Evolutionary conservation across 2,113 vertebrate species (phyloP), one percentile per base, ranked within the genome.

Genomic region (Arvicanthis niloticus): DNA sequence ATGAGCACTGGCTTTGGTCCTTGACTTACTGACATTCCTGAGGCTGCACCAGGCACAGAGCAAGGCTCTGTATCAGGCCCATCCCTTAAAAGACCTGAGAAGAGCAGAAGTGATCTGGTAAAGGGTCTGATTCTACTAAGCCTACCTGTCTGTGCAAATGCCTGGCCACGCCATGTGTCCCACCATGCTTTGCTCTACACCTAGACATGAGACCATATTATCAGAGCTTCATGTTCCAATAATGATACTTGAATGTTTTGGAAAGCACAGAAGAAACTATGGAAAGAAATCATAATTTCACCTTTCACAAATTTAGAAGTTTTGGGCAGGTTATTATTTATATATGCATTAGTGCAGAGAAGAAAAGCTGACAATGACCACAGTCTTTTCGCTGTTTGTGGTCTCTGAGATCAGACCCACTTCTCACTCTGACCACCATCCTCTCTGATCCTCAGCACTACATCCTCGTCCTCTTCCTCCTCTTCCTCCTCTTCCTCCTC

Each of bases 1-100:
- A 9, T 94, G 92, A 91, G 67, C 80, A 72, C 22, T 89, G 89
- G 91, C 87, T 70, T 84, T 88, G 40, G 82, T 96, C 42, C 62
- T 45, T 93, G 51, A 94, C 75, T 88, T 90, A 94, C 85, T 86
- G 85, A 67, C 87, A 84, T 81, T 89, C 84, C 37, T 13, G 22
- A 89, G 72, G 75, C 31, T 31, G 42, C 48, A 22, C 87, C 48
- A 29, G 73, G 73, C 96, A 31, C 87, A 53, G 24, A 26, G 10
- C 17, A 2, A 62, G 40, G 37, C 42, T 68, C 72, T 34, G 5
- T 42, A 80, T 87, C 91, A 77, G 31, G 60, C 67, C 19, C 48
- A 42, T 1, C 0, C 24, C 48, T 91, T 72, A 42, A 45, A 45
- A 58, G 29, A 75, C n/a, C 45, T 56, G 22, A 70, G 3, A 0